These are phyloP conservation scores for Gymnothorax reevesii DNA, from an alignment of 2,797 vertebrate species.

Conservation along the genomic window DNA sequence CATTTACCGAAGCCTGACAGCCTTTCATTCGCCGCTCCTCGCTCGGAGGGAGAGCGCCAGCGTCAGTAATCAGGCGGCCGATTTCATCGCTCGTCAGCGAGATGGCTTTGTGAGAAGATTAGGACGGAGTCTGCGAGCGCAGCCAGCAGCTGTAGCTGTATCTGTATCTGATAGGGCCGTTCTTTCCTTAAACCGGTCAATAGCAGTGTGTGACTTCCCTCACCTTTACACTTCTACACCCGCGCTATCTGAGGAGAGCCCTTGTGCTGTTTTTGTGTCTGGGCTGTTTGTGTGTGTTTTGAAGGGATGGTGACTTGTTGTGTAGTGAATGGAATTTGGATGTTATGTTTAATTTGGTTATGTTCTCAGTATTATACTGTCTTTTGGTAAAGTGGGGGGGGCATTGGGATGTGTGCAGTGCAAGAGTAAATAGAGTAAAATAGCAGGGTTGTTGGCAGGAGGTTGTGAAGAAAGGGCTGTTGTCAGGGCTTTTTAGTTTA, in stretches of 20 bases:
- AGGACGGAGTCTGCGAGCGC: background rate
- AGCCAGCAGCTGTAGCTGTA: conserved; percentile 19
- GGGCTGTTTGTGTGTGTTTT: background rate
- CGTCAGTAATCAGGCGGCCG: conserved; percentile 26
- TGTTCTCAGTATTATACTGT: too few relatives aligned
- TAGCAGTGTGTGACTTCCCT: conserved; percentile 18
- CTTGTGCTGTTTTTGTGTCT: background rate
- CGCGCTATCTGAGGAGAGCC: conserved; percentile 18
- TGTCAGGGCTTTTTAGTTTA: too few relatives aligned
- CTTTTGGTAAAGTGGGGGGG: too few relatives aligned
- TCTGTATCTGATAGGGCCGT: conserved; percentile 30
- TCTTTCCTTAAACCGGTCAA: conserved; percentile 29
- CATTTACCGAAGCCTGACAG: background rate
- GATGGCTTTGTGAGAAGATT: conserved; percentile 34
- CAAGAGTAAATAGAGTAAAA: too few relatives aligned
- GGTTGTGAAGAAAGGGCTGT: background rate
- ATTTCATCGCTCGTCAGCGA: conserved; percentile 37
- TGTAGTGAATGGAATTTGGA: too few relatives aligned
- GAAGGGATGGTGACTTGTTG: too few relatives aligned
- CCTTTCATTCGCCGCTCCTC: conserved; percentile 20
- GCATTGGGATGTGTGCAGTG: too few relatives aligned
- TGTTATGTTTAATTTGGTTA: too few relatives aligned
- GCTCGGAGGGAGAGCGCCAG: conserved; percentile 7
- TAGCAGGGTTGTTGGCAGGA: background rate
- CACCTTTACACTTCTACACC: conserved; percentile 29